Evolutionary conservation across 2,113 vertebrate genomes (phyloP).

Genomic region (Mus spicilegus): DNA sequence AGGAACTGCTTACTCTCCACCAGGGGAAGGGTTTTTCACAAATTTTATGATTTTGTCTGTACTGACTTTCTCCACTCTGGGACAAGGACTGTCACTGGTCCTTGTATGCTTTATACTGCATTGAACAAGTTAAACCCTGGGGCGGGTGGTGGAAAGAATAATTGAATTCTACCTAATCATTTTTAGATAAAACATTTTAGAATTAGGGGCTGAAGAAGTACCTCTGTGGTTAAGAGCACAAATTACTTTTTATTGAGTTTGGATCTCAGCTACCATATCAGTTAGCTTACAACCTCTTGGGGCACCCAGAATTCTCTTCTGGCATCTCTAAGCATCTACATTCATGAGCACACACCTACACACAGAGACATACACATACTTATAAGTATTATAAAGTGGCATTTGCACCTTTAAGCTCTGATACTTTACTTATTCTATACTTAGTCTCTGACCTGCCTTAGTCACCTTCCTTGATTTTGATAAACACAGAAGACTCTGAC

Average conservation of each 20-base stretch:
- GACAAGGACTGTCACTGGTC: background rate
- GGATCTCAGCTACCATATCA: background rate
- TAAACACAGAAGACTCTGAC: background rate
- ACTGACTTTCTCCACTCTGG: background rate
- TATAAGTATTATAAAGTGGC: background rate
- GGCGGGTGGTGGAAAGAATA: conserved; percentile 2
- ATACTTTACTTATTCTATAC: conserved; percentile 29
- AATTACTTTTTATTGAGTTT: background rate
- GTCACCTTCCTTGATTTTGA: background rate
- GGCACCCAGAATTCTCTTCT: background rate
- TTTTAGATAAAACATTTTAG: conserved; percentile 45
- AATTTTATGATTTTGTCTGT: background rate
- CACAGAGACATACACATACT: background rate
- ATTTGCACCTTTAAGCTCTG: background rate
- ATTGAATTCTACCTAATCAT: conserved; percentile 32
- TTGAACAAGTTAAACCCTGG: background rate
- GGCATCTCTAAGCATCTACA: no score
- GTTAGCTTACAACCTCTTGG: background rate
- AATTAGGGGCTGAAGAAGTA: background rate
- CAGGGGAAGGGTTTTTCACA: background rate
- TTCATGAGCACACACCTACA: background rate
- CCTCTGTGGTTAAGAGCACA: background rate
- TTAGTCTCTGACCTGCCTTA: background rate
- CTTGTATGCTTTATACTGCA: background rate
- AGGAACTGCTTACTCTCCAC: background rate